Evolutionary conservation across 2,797 vertebrate genomes (phyloP).

Genomic region (Anisognathus igniventris): DNA sequence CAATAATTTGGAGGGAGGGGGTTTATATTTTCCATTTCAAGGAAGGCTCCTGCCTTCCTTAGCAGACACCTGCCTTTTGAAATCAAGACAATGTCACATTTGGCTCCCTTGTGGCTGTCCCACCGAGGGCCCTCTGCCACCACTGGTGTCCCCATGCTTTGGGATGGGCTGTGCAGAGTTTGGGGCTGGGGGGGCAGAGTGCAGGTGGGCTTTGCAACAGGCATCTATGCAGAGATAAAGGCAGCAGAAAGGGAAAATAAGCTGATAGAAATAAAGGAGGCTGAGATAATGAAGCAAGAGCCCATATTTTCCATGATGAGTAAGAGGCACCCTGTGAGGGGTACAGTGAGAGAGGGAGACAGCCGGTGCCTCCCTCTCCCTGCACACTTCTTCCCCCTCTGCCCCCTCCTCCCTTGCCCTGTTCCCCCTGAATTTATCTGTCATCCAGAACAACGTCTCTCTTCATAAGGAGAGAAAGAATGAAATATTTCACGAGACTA

Average conservation of each 20-base stretch:
- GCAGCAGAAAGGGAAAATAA: conserved; percentile 3
- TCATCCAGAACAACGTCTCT: conserved; percentile 30
- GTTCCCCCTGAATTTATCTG: conserved; percentile 30
- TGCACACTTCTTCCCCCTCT: background rate
- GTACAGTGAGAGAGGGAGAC: background rate
- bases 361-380: background rate
- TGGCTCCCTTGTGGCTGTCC: background rate
- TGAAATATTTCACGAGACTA: conserved; percentile 60
- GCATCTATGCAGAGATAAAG: background rate
- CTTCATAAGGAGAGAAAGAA: conserved; percentile 48
- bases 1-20: fast-evolving
- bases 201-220: background rate
- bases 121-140: background rate
- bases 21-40: background rate
- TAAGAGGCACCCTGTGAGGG: background rate
- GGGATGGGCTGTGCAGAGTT: background rate
- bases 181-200: fast-evolving
- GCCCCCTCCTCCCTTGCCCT: background rate
- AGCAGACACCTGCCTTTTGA: background rate
- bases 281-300: conserved; percentile 26
- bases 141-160: background rate
- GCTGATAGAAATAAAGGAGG: background rate
- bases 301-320: background rate
- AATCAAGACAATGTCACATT: background rate
- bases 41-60: background rate